A percentile compares a stretch with the other conserved stretches of the same genome.
phyloP scores from a whole-genome alignment of 2,113 vertebrate genomes.

The Sphaerodactylus townsendi region DNA sequence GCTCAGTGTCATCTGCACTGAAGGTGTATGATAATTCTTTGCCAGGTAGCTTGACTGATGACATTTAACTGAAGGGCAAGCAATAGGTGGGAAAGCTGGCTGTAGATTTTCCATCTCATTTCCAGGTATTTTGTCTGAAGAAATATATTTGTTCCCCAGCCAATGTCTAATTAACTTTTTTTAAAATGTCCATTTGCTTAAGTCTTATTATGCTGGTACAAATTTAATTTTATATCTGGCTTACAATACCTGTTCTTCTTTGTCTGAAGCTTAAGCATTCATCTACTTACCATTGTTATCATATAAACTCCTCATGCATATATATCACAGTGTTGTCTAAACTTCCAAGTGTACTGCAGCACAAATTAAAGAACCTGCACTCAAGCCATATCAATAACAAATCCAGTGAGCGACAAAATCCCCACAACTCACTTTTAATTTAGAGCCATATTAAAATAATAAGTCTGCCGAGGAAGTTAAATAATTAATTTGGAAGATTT shows the following conservation, averaged over 20 bases:
- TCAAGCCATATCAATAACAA: constrained; percentile 71
- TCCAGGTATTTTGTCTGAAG: constrained; percentile 39
- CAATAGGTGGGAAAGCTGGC: constrained; percentile 47
- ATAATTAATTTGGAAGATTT: constrained; percentile 66
- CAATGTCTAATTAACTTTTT: constrained; percentile 37
- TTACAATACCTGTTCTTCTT: constrained; percentile 50
- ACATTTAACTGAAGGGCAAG: constrained; percentile 65
- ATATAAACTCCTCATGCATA: constrained; percentile 55
- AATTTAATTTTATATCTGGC: constrained; percentile 63
- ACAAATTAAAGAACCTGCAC: constrained; percentile 78
- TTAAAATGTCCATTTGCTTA: constrained; percentile 52
- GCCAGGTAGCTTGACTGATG: constrained; percentile 53
- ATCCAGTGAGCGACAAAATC: constrained; percentile 61
- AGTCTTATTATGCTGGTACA: constrained; percentile 37
- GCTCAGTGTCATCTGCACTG: constrained; percentile 24
- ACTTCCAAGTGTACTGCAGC: constrained; percentile 66
- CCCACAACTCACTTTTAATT: constrained; percentile 66
- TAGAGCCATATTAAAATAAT: constrained; percentile 72
- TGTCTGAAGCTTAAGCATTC: constrained; percentile 55
- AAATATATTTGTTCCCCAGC: constrained; percentile 32
- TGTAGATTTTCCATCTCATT: constrained; percentile 44
- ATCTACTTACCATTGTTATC: constrained; percentile 59
- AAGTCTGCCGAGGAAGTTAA: constrained; percentile 65
- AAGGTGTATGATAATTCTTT: constrained; percentile 46
- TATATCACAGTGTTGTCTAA: constrained; percentile 22